Base-by-base conservation (phyloP, 1,140 invertebrate species). In the Brachionus calyciflorus region DNA sequence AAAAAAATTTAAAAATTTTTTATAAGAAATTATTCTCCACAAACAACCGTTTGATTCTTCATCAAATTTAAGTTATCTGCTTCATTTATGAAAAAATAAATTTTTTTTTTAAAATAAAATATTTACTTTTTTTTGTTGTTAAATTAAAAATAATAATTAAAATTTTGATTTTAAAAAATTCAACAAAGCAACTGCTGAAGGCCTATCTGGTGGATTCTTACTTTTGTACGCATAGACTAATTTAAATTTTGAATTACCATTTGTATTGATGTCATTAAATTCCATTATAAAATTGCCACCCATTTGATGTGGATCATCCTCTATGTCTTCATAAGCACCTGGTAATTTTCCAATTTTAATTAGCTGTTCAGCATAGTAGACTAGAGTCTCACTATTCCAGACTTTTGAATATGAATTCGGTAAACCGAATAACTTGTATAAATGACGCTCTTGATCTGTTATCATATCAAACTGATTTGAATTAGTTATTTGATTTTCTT, bases 251-350 rank as follows among this genome's bases (percentile, higher is more conserved):
- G n/a, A 69, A 48, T 73, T 37, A 5, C 41, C 10, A 12, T 3
- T 51, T 9, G 9, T 37, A 37, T 37, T 37, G n/a, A n/a, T 26
- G 60, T 12, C 24, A 51, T 41, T n/a, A n/a, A n/a, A n/a, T 21
- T 73, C n/a, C 9, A 73, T 19, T 10, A 73, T 73, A 51, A 49
- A 73, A 41, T 73, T 73, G 5, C 69, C 69, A 1, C 69, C 69
- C 69, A 73, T 73, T 73, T 73, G 69, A 53, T 73, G 69, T 14
- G 69, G 69, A 19, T 73, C 69, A 41, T 73, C 69, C 10, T 73
- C 69, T 1, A 73, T 28, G 24, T 73, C 69, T 73, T 73, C 17
- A 51, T 73, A 73, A 12, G 69, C 21, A 28, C 37, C 17, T 49
- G 69, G 69, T 6, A 73, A 30, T 30, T 48, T 37, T 26, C 69